A percentile compares a stretch with the other conserved stretches of the same genome.
These are phyloP conservation scores for Syrista parreyssii DNA, from an alignment of 2,888 invertebrate species.

Conservation along the genomic window DNA sequence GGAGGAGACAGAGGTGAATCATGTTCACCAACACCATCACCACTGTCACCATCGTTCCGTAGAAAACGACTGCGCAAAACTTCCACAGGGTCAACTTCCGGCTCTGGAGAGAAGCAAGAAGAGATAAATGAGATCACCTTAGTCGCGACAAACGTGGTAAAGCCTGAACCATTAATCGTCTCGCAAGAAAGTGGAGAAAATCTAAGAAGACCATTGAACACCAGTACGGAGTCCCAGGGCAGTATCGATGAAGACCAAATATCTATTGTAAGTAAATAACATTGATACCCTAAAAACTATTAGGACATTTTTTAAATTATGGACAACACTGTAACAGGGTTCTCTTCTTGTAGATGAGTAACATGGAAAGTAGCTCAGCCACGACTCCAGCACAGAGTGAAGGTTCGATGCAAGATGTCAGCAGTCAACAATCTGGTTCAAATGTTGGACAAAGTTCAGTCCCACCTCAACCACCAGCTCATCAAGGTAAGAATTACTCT, in stretches of 20 bases:
- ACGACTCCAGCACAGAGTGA: slow-evolving; percentile 57
- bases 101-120: slow-evolving; percentile 58
- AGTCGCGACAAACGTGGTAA: slow-evolving; percentile 59
- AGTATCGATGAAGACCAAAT: slow-evolving; percentile 62
- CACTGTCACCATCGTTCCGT: slow-evolving; percentile 72
- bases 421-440: slow-evolving; percentile 52
- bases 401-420: slow-evolving; percentile 55
- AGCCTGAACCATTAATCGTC: slow-evolving; percentile 56
- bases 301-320: not conserved
- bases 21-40: slow-evolving; percentile 63
- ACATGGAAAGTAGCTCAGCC: slow-evolving; percentile 59
- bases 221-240: slow-evolving; percentile 58
- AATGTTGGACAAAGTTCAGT: slow-evolving; percentile 54
- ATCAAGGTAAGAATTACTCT: slow-evolving; percentile 53
- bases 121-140: slow-evolving; percentile 60
- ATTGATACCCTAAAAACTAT: not conserved
- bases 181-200: slow-evolving; percentile 51
- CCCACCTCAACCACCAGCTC: slow-evolving; percentile 54
- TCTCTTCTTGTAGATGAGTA: slow-evolving; percentile 51
- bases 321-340: not conserved
- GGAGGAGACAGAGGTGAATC: slow-evolving; percentile 58
- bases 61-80: slow-evolving; percentile 76
- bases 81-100: slow-evolving; percentile 70
- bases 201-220: slow-evolving; percentile 52
- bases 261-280: slow-evolving; percentile 52